phyloP scores from a whole-genome alignment of 2,113 vertebrate species.

The Amblyornis subalaris region DNA sequence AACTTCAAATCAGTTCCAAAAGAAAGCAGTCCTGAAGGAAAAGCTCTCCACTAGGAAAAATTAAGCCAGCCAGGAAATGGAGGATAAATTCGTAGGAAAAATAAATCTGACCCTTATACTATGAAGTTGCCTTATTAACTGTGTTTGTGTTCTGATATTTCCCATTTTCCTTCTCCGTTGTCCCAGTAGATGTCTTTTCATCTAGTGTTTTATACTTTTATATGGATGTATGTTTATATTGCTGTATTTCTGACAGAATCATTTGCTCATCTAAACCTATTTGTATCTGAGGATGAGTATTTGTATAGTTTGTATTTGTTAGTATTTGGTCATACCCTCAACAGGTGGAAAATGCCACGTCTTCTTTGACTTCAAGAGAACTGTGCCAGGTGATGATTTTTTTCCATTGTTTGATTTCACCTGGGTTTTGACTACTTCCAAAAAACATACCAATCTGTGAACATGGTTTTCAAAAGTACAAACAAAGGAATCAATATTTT shows the following conservation, averaged over 20 bases:
- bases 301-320: not conserved
- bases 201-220: not conserved
- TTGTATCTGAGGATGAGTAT: not conserved
- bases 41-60: constrained; percentile 7
- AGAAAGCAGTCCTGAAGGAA: not conserved
- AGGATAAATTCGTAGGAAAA: constrained; percentile 1
- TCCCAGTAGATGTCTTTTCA: not conserved
- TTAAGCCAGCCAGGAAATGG: not conserved
- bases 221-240: not conserved
- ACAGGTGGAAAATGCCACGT: not conserved
- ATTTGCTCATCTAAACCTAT: not conserved
- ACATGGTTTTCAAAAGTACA: not conserved
- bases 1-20: not conserved
- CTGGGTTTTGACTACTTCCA: not conserved
- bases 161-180: not conserved
- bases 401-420: not conserved
- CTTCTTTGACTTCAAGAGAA: not conserved
- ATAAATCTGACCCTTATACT: not conserved
- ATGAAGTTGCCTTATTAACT: not conserved
- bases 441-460: not conserved
- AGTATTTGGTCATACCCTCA: not conserved
- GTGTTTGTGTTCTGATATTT: not conserved
- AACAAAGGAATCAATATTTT: not conserved
- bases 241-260: not conserved
- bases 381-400: not conserved